Conservation (phyloP, 2,888 invertebrate genomes). For the Ferrisia virgata region DNA sequence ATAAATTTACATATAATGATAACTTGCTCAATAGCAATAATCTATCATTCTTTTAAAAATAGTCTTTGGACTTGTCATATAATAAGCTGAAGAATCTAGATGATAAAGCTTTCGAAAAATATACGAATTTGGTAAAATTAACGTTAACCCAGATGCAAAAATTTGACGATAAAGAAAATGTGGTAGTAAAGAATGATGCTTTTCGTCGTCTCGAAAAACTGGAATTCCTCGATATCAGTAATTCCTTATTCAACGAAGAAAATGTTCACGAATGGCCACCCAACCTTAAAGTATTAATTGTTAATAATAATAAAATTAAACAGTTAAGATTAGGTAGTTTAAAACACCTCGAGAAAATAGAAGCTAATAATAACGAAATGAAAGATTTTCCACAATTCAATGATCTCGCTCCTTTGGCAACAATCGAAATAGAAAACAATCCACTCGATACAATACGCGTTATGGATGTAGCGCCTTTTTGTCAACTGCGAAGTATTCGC, state of each 20-base stretch:
- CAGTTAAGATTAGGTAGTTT: background rate
- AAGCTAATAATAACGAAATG: background rate
- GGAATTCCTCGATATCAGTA: background rate
- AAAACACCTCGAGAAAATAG: background rate
- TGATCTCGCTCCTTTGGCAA: background rate
- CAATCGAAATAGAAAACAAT: background rate
- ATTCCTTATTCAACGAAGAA: background rate
- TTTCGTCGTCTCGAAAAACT: background rate
- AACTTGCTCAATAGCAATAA: too few species aligned
- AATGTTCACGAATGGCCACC: background rate
- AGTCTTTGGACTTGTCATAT: background rate
- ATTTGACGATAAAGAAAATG: background rate
- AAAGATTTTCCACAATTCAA: background rate
- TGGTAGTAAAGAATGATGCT: background rate
- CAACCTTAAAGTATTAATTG: background rate
- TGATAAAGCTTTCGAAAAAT: background rate
- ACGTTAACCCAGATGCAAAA: background rate
- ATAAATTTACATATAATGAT: too few species aligned
- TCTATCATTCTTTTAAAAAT: background rate
- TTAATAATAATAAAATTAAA: background rate
- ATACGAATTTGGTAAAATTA: background rate
- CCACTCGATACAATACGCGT: background rate
- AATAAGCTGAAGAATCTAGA: background rate
- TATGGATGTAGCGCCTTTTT: background rate
- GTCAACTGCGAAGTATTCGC: background rate